A percentile compares a stretch with the other conserved stretches of the same genome.
Evolutionary conservation across 2,113 vertebrate species (phyloP).

Genomic region (Regulus satrapa): DNA sequence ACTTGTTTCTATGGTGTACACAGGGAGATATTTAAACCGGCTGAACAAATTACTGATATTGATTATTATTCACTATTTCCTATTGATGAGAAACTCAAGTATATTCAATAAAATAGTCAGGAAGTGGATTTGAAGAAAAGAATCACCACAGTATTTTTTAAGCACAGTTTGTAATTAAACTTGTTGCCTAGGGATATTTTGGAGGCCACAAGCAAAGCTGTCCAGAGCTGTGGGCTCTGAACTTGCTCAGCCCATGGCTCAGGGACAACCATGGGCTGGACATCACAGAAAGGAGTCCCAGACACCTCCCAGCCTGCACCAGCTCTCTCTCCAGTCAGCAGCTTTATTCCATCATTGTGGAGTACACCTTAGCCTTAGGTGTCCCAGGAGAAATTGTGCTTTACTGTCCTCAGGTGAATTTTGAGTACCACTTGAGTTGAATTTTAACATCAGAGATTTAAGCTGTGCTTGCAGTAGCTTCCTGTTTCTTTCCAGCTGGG

Average conservation of each 20-base stretch:
- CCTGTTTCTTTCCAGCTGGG: not conserved
- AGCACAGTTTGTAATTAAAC: not conserved
- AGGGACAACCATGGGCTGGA: too few relatives aligned
- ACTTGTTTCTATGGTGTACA: not conserved
- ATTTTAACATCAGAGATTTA: not conserved
- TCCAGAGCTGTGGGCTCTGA: too few relatives aligned
- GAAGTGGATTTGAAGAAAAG: not conserved
- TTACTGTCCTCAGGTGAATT: not conserved
- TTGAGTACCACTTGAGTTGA: not conserved
- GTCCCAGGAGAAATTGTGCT: not conserved
- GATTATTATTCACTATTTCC: not conserved
- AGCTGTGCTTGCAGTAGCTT: not conserved
- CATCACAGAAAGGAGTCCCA: too few relatives aligned
- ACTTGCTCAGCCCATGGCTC: too few relatives aligned
- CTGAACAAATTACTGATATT: not conserved
- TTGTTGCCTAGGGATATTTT: not conserved
- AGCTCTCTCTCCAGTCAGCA: too few relatives aligned
- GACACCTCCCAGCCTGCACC: too few relatives aligned
- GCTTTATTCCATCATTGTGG: not conserved
- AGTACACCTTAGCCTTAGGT: not conserved
- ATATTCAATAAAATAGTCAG: not conserved
- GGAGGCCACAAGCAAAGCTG: not conserved
- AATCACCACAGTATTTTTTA: not conserved
- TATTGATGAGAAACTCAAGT: not conserved
- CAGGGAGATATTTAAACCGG: not conserved